A percentile compares a stretch with the other conserved stretches of the same genome.
phyloP scores from a whole-genome alignment of 2,113 vertebrate genomes.

The Calyptommatus sinebrachiatus region DNA sequence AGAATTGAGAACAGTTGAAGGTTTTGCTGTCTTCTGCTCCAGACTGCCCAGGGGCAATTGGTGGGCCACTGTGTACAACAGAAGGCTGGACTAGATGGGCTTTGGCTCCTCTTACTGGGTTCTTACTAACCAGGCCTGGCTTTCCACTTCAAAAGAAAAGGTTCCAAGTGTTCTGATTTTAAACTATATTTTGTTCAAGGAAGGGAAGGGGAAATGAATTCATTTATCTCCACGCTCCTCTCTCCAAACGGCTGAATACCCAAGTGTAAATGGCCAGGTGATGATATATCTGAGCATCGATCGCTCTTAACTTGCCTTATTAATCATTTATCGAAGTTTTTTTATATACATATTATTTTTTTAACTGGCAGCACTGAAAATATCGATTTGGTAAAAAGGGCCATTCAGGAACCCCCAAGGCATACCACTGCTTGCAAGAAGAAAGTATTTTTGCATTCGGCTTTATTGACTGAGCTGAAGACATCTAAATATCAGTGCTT shows the following conservation, averaged over 20 bases:
- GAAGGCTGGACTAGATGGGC: too few species aligned
- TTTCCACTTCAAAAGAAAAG: too few species aligned
- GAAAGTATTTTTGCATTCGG: constrained; percentile 24
- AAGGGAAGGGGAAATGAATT: neutral
- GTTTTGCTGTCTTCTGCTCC: too few species aligned
- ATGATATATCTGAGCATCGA: constrained; percentile 17
- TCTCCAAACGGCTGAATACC: neutral
- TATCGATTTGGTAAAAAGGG: constrained; percentile 16
- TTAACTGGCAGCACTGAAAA: neutral
- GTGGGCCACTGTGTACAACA: too few species aligned
- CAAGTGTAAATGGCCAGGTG: constrained; percentile 7
- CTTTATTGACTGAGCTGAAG: constrained; percentile 18
- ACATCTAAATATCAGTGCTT: constrained; percentile 25
- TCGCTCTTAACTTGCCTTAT: constrained; percentile 27
- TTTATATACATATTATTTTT: neutral
- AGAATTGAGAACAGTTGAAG: too few species aligned
- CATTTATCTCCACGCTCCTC: neutral
- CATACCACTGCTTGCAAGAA: neutral
- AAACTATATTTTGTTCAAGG: neutral
- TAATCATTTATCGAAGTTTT: constrained; percentile 25
- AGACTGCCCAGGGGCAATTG: too few species aligned
- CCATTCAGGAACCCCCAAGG: neutral
- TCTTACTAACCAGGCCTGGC: too few species aligned
- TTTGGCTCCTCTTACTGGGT: too few species aligned
- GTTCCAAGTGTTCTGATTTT: neutral